Percentiles rank a stretch among this genome's conserved stretches.
Evolutionary conservation across 2,888 invertebrate genomes (phyloP).

Genomic region (Heliconius aoede): DNA sequence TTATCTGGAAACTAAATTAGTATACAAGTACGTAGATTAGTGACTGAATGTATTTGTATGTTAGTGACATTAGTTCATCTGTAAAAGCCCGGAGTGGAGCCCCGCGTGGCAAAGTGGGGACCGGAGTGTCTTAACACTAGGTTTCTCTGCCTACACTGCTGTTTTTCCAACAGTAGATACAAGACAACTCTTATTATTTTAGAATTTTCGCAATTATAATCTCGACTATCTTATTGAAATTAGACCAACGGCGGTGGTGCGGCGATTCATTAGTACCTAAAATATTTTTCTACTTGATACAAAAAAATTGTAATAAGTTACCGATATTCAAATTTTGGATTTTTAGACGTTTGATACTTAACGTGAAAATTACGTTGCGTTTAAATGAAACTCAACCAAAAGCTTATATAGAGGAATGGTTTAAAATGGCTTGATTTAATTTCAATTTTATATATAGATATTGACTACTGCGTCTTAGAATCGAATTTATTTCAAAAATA

Average conservation of each 20-base stretch:
- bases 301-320: background rate
- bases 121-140: too few species aligned
- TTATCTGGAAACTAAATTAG: slow-evolving; percentile 27
- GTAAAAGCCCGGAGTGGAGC: too few species aligned
- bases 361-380: background rate
- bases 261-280: background rate
- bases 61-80: background rate
- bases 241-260: background rate
- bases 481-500: too few species aligned
- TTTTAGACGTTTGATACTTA: background rate
- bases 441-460: too few species aligned
- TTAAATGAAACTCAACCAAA: background rate
- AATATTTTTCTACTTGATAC: background rate
- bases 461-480: background rate
- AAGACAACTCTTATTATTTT: background rate
- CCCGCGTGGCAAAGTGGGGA: too few species aligned
- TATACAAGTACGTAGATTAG: slow-evolving; percentile 10
- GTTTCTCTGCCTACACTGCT: too few species aligned
- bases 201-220: background rate
- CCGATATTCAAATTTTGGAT: background rate
- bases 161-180: too few species aligned
- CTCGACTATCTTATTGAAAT: background rate
- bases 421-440: too few species aligned
- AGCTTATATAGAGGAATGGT: background rate
- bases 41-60: background rate